phyloP scores from a whole-genome alignment of 2,113 vertebrate genomes.

The Perccottus glenii region DNA sequence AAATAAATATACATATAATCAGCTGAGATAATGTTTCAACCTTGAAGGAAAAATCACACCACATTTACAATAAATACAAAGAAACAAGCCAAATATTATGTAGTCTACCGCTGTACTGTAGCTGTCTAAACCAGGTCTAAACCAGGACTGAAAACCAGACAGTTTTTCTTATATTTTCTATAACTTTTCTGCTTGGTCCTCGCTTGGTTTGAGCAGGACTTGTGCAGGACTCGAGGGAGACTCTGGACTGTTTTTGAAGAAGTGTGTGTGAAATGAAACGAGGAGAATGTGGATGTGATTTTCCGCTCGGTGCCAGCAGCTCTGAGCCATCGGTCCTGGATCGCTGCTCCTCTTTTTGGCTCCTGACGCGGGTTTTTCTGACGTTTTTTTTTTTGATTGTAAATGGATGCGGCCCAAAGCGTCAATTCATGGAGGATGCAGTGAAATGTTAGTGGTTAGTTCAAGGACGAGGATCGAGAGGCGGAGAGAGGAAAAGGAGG shows the following conservation, averaged over 20 bases:
- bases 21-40: too few species aligned
- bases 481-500: constrained; percentile 16
- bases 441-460: constrained; percentile 74
- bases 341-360: constrained; percentile 31
- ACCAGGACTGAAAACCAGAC: not conserved
- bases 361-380: constrained; percentile 1
- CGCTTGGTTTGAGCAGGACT: not conserved
- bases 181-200: too few species aligned
- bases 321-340: constrained; percentile 34
- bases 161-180: too few species aligned
- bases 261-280: constrained; percentile 41
- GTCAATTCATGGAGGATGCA: constrained; percentile 38
- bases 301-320: constrained; percentile 33
- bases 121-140: not conserved
- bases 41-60: too few species aligned
- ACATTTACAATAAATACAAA: too few species aligned
- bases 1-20: too few species aligned
- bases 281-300: constrained; percentile 46
- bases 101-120: too few species aligned
- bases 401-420: constrained; percentile 56
- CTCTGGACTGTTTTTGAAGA: constrained; percentile 29
- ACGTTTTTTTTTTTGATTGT: constrained; percentile 24
- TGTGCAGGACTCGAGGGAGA: not conserved
- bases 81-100: too few species aligned
- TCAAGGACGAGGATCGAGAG: constrained; percentile 27